Evolutionary conservation across 1,140 invertebrate genomes (phyloP), one percentile per base, ranked within the genome.

Genomic region (Hestina assimilis): DNA sequence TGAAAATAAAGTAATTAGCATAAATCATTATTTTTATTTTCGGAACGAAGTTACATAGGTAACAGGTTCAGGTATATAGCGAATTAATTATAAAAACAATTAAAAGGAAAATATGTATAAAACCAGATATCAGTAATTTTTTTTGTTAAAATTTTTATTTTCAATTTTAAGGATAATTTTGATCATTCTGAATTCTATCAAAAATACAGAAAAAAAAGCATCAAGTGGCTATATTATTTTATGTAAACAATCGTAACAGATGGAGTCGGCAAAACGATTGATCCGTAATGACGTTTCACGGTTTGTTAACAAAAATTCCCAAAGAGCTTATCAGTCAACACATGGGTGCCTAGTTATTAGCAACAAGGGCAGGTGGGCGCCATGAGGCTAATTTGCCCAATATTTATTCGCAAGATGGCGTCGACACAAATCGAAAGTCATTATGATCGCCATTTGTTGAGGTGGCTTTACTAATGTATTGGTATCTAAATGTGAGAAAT

Each of bases 381-480:
- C 79, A 83, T 65, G 74, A 78, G 79, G 72, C 75, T 75, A 85
- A 85, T 85, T 86, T 72, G 75, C 61, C 64, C 75, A 79, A 83
- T 85, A 85, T 86, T 86, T 86, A 88, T 86, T 79, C 62, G 74
- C 83, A 83, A 79, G 48, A 83, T 79, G 77, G 79, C 76, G 79
- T 69, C 73, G 62, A 66, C 69, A 75, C 78, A 77, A 76, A 83
- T 78, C 64, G 71, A 72, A 67, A 66, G 60, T 79, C 75, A 85
- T 84, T 83, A 84, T 50, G 42, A 59, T 52, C 61, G 63, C 67
- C 79, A 79, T 87, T 87, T 80, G 78, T 69, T 57, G 72, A 74
- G 81, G 80, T 73, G 73, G 66, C 75, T 77, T 58, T 63, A 48
- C 66, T 82, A 77, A 83, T 82, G 78, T 41, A 54, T 59, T 63